Base-by-base conservation (phyloP, 2,888 invertebrate genomes). In the Pocota personata region DNA sequence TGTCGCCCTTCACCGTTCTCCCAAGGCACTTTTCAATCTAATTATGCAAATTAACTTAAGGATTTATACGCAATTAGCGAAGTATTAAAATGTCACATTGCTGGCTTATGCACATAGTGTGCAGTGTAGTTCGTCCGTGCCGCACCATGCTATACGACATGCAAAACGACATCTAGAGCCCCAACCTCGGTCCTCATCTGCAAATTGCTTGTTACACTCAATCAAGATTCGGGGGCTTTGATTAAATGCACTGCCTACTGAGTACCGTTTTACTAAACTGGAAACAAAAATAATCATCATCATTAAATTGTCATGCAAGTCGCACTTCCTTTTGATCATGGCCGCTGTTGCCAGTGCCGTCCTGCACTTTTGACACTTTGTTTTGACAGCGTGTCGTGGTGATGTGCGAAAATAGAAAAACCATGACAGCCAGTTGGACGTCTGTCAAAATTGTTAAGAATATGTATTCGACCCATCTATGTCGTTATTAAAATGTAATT, bases 231-330 rank as follows among this genome's bases (percentile, higher is more conserved):
- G 86, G 86, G 30, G 80, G 76, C 86, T 86, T 86, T 86, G 86
- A 86, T 86, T 82, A 82, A 86, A 82, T 52, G 76, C 66, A 52
- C 55, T 71, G 73, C 78, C 69, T 64, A 66, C 48, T 48, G 62
- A 71, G 62, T 27, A 86, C 48, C 71, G 72, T 87, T 82, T 82
- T 82, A 77, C 76, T 82, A 52, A 77, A 87, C 77, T 78, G 82
- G 82, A 87, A 87, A 78, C 82, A 27, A 73, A 87, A 82, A 82
- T 87, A 80, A 77, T 87, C 82, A 82, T 84, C 79, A 79, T 87
- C 87, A 87, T 87, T 87, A 87, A 87, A 87, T 87, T 87, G 87
- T 87, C 78, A 87, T 87, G 87, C 82, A 87, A 78, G 73, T 82
- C 87, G 87, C 87, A 87, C 82, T 78, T 82, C 43, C 73, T 77